phyloP scores from a whole-genome alignment of 2,113 vertebrate species.

The Lepidiolamprologus cunningtoni region DNA sequence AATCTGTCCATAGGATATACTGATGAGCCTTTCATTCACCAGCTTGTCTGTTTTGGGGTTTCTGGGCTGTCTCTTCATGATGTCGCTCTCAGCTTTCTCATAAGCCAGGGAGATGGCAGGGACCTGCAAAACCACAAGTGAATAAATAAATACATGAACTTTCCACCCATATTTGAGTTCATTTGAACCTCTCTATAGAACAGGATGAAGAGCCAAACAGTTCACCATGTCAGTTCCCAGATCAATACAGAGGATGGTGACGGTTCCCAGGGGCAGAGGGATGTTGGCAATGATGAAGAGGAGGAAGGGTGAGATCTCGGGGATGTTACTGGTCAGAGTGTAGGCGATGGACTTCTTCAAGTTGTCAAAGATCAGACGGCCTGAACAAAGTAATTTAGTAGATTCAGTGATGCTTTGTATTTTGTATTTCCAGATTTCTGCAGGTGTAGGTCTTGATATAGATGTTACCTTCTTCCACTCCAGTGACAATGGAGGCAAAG shows the following conservation, averaged over 20 bases:
- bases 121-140: not conserved
- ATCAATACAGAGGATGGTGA: no score
- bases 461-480: conserved; percentile 83
- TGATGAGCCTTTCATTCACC: not conserved
- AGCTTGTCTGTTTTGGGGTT: conserved; percentile 75
- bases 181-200: no score
- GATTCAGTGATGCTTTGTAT: no score
- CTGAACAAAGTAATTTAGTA: conserved; percentile 36
- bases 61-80: conserved; percentile 93
- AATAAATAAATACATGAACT: no score
- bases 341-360: conserved; percentile 91
- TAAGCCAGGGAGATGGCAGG: conserved; percentile 93
- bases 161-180: no score
- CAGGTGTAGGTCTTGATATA: not conserved
- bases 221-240: no score
- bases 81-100: conserved; percentile 89
- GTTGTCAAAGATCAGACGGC: conserved; percentile 90
- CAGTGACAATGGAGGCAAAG: conserved; percentile 44
- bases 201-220: no score
- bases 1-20: fast-evolving
- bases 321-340: conserved; percentile 79
- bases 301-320: no score
- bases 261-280: no score
- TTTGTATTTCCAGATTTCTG: not conserved
- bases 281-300: no score